Conservation (phyloP, 30 jellyfish, hydroid and myxozoan species). For the Pelagia noctiluca region DNA sequence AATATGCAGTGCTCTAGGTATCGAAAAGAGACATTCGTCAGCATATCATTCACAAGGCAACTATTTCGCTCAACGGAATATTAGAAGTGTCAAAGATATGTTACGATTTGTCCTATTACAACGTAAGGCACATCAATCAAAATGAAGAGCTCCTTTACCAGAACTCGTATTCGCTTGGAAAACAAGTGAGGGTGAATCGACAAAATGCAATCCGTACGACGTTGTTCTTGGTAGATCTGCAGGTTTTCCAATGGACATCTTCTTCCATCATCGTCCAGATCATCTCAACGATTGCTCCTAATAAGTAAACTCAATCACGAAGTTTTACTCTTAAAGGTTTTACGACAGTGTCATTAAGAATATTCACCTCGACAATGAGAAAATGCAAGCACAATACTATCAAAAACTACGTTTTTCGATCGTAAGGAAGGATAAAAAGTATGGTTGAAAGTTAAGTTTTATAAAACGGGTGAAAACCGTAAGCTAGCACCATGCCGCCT, state of each 20-base stretch:
- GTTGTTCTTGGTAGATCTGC: constrained; percentile 53
- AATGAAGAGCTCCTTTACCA: constrained; percentile 28
- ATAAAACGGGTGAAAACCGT: too few species aligned
- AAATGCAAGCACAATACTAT: constrained; percentile 48
- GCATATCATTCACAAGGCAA: constrained; percentile 51
- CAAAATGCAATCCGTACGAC: constrained; percentile 25
- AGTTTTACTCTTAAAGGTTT: constrained; percentile 24
- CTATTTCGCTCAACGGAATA: constrained; percentile 24
- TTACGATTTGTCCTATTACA: constrained; percentile 22
- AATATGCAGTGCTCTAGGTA: constrained; percentile 28
- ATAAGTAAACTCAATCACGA: constrained; percentile 27
- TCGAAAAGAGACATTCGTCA: constrained; percentile 28
- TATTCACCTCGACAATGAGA: constrained; percentile 14
- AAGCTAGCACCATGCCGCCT: too few species aligned
- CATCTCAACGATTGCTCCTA: constrained; percentile 19
- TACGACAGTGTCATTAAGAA: constrained; percentile 9
- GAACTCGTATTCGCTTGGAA: constrained; percentile 44
- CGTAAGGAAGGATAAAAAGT: constrained; percentile 44
- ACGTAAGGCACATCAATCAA: constrained; percentile 6
- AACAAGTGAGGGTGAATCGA: constrained; percentile 33
- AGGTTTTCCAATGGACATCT: constrained; percentile 24
- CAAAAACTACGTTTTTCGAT: constrained; percentile 32
- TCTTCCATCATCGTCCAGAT: neutral
- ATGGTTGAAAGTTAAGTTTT: constrained; percentile 44
- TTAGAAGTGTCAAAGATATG: constrained; percentile 36